phyloP scores from a whole-genome alignment of 2,888 invertebrate species.

The Autographa pulchrina region DNA sequence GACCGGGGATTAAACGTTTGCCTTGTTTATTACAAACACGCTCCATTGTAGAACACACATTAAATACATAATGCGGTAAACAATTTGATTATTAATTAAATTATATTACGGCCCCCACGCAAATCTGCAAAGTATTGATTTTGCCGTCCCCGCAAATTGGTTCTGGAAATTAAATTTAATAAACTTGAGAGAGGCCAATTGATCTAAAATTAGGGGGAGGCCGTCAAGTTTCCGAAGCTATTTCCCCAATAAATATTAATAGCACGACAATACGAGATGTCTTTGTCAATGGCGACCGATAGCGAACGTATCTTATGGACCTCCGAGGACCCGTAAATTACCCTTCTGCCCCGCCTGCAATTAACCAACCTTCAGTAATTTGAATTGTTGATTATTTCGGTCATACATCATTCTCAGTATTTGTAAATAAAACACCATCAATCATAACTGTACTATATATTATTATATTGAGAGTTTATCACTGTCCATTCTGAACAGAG shows the following conservation, averaged over 20 bases:
- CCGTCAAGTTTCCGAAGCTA: slow-evolving; percentile 67
- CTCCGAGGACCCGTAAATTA: slow-evolving; percentile 32
- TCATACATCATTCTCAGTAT: slow-evolving; percentile 16
- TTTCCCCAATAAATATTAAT: slow-evolving; percentile 80
- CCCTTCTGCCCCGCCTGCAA: slow-evolving; percentile 27
- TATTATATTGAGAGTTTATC: not conserved
- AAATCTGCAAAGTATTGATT: slow-evolving; percentile 56
- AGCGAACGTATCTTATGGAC: slow-evolving; percentile 31
- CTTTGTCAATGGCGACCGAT: slow-evolving; percentile 63
- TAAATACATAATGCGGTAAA: slow-evolving; percentile 26
- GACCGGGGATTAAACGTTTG: slow-evolving; percentile 27
- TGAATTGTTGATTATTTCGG: slow-evolving; percentile 6
- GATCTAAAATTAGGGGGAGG: slow-evolving; percentile 70
- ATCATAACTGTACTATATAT: slow-evolving; percentile 15
- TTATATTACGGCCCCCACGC: slow-evolving; percentile 17
- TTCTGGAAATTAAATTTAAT: slow-evolving; percentile 60
- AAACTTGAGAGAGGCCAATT: slow-evolving; percentile 66
- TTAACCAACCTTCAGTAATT: slow-evolving; percentile 34
- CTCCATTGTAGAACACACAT: slow-evolving; percentile 20
- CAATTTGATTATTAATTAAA: slow-evolving; percentile 39
- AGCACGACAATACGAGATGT: slow-evolving; percentile 68
- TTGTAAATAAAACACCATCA: slow-evolving; percentile 5
- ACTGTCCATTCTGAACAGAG: not conserved
- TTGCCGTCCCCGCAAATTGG: slow-evolving; percentile 54
- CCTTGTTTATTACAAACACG: slow-evolving; percentile 35